phyloP scores from a whole-genome alignment of 1,140 invertebrate genomes.

The Plodia interpunctella region DNA sequence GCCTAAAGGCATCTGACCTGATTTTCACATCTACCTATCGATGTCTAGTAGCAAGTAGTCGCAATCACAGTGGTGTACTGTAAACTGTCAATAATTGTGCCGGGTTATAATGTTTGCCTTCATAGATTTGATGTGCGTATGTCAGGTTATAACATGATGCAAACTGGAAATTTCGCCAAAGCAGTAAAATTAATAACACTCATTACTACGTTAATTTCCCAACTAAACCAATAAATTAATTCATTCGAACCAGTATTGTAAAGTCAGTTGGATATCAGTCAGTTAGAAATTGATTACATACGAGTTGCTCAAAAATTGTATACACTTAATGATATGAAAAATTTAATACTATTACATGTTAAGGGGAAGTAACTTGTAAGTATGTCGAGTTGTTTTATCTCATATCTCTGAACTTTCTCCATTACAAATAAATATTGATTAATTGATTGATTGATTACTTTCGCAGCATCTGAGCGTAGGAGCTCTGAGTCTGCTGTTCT shows the following conservation, averaged over 20 bases:
- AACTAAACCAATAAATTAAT: background rate
- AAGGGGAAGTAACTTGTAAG: background rate
- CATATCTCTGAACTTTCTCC: no score
- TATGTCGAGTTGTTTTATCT: no score
- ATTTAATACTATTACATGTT: background rate
- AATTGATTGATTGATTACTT: no score
- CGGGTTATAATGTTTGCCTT: background rate
- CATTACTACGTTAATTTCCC: background rate
- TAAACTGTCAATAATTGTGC: background rate
- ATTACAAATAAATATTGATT: no score
- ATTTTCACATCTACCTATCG: no score
- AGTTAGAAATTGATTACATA: background rate
- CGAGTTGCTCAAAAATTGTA: background rate
- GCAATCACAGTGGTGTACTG: no score
- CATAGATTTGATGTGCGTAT: background rate
- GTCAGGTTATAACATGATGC: background rate
- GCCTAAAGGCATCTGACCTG: no score
- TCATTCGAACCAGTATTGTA: no score
- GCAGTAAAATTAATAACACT: background rate
- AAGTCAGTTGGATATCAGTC: no score
- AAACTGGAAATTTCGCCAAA: background rate
- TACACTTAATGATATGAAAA: background rate
- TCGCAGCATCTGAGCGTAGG: no score
- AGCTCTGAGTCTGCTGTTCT: no score
- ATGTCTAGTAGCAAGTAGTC: no score